Percentiles rank a stretch among this genome's conserved stretches.
Conservation (phyloP, 2,797 vertebrate species). For the Enteromius fasciolatus region DNA sequence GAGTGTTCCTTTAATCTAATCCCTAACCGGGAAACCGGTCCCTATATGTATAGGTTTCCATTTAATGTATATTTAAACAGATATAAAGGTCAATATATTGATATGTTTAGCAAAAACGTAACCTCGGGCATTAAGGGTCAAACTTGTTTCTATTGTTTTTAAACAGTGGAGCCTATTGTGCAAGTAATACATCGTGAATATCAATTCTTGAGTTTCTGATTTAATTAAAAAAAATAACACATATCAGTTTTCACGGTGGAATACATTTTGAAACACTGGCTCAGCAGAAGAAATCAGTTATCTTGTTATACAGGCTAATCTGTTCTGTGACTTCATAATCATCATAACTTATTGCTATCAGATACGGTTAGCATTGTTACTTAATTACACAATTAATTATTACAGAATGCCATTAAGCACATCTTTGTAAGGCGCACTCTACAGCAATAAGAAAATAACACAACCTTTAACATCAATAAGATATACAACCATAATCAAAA, state of each 20-base stretch:
- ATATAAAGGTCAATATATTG: not conserved
- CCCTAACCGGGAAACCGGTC: too few relatives aligned
- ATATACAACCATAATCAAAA: not conserved
- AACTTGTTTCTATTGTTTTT: not conserved
- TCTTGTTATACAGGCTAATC: not conserved
- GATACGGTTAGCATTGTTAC: not conserved
- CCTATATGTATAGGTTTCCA: not conserved
- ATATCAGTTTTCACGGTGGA: not conserved
- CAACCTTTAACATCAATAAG: not conserved
- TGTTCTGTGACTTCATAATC: not conserved
- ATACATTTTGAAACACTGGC: not conserved
- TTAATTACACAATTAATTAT: constrained; percentile 9
- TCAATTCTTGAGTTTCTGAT: not conserved
- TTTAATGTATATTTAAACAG: not conserved
- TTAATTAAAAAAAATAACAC: not conserved
- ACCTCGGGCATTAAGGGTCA: not conserved
- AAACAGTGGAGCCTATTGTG: not conserved
- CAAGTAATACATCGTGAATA: not conserved
- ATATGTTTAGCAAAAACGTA: not conserved
- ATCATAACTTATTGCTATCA: not conserved
- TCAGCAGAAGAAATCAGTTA: not conserved
- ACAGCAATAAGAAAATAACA: not conserved
- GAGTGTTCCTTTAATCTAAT: too few relatives aligned
- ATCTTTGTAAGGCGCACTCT: not conserved
- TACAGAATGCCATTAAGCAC: not conserved